phyloP scores from a whole-genome alignment of 2,797 vertebrate genomes.

The Chelon auratus region DNA sequence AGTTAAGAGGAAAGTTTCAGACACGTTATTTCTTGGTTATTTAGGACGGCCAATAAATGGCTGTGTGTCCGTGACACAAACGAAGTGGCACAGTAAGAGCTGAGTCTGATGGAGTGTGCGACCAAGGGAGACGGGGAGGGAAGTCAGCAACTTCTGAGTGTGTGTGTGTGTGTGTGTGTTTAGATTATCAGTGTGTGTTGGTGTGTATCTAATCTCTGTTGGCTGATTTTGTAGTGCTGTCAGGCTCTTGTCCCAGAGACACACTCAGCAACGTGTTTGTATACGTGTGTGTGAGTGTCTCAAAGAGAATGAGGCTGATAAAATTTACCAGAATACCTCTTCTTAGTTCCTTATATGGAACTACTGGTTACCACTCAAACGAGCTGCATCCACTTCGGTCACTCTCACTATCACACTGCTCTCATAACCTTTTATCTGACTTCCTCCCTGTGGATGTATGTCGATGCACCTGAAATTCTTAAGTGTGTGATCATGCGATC shows the following conservation, averaged over 20 bases:
- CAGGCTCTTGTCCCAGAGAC: conserved; percentile 69
- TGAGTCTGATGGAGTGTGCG: conserved; percentile 47
- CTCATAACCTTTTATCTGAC: conserved; percentile 22
- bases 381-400: conserved; percentile 11
- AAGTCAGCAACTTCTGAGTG: conserved; percentile 53
- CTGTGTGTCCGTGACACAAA: conserved; percentile 26
- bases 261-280: conserved; percentile 54
- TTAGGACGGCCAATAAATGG: conserved; percentile 33
- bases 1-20: conserved; percentile 14
- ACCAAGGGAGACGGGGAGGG: conserved; percentile 15
- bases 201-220: conserved; percentile 88
- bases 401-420: background rate
- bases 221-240: conserved; percentile 79
- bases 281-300: conserved; percentile 42
- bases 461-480: background rate
- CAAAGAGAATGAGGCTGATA: conserved; percentile 54
- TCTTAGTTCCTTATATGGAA: conserved; percentile 74
- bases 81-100: conserved; percentile 21
- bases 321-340: conserved; percentile 51
- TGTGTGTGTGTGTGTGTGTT: conserved; percentile 65
- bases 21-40: conserved; percentile 14
- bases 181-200: conserved; percentile 73
- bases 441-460: conserved; percentile 9
- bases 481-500: background rate
- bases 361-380: conserved; percentile 33